Evolutionary conservation across 2,113 vertebrate species (phyloP).

Genomic region (Quiscalus mexicanus): DNA sequence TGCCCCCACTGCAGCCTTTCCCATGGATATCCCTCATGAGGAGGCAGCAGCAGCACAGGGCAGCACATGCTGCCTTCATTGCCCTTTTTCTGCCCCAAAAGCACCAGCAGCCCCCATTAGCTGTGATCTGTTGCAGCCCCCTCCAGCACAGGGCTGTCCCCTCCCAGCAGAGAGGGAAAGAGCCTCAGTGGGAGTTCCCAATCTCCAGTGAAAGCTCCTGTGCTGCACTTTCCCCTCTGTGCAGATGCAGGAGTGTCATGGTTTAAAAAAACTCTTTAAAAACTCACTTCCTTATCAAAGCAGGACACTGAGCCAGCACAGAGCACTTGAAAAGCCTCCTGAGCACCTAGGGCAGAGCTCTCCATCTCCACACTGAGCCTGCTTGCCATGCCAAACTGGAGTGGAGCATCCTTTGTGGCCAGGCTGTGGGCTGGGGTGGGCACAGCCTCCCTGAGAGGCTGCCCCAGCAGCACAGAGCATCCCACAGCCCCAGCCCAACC

Average conservation of each 20-base stretch:
- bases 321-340: neutral
- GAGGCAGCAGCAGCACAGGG: neutral
- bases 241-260: neutral
- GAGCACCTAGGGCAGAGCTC: accelerated
- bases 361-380: neutral
- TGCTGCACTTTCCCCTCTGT: accelerated
- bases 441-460: accelerated
- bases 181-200: accelerated
- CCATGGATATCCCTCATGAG: accelerated
- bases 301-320: no score
- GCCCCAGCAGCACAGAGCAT: neutral
- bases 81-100: neutral
- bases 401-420: no score
- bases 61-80: accelerated
- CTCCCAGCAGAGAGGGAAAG: neutral
- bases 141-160: neutral
- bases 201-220: accelerated
- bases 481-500: neutral
- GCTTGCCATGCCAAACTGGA: neutral
- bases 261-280: no score
- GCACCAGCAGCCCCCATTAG: neutral
- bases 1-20: neutral
- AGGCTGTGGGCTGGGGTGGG: accelerated
- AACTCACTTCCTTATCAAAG: no score
- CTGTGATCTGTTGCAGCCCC: neutral